A percentile compares a stretch with the other conserved stretches of the same genome.
phyloP scores from a whole-genome alignment of 2,888 invertebrate genomes.

The Aporophyla nigra region DNA sequence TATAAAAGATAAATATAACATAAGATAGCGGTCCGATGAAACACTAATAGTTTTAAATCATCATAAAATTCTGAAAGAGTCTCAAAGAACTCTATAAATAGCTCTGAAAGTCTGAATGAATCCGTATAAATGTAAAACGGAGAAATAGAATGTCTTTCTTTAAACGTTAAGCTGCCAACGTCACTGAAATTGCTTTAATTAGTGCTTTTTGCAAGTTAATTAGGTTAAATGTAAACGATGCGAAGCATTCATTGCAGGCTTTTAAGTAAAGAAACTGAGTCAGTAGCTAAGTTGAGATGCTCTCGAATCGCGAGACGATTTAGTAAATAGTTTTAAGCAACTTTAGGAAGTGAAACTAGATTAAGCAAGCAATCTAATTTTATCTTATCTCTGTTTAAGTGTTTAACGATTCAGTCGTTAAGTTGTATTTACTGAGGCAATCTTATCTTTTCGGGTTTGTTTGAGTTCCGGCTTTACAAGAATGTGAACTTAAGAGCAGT shows the following conservation, averaged over 20 bases:
- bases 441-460: slow-evolving; percentile 42
- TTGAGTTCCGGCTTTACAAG: slow-evolving; percentile 19
- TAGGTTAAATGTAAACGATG: slow-evolving; percentile 57
- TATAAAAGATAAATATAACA: slow-evolving; percentile 51
- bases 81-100: slow-evolving; percentile 50
- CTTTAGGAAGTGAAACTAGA: slow-evolving; percentile 23
- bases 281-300: slow-evolving; percentile 37
- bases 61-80: slow-evolving; percentile 55
- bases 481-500: slow-evolving; percentile 8
- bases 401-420: slow-evolving; percentile 49
- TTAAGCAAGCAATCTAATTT: slow-evolving; percentile 36
- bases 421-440: slow-evolving; percentile 25
- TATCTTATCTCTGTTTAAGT: slow-evolving; percentile 51
- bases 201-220: slow-evolving; percentile 58
- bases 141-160: slow-evolving; percentile 49
- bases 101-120: slow-evolving; percentile 33
- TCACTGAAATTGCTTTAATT: slow-evolving; percentile 60
- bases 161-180: slow-evolving; percentile 51
- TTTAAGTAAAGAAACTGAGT: slow-evolving; percentile 47
- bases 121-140: slow-evolving; percentile 25
- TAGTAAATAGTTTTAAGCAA: slow-evolving; percentile 48
- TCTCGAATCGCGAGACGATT: slow-evolving; percentile 32
- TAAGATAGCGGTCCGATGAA: slow-evolving; percentile 47
- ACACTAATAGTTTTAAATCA: slow-evolving; percentile 64
- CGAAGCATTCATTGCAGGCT: slow-evolving; percentile 36